Percentiles rank a stretch among this genome's conserved stretches.
Conservation (phyloP, 2,888 invertebrate species). For the Bursaphelenchus okinawaensis region DNA sequence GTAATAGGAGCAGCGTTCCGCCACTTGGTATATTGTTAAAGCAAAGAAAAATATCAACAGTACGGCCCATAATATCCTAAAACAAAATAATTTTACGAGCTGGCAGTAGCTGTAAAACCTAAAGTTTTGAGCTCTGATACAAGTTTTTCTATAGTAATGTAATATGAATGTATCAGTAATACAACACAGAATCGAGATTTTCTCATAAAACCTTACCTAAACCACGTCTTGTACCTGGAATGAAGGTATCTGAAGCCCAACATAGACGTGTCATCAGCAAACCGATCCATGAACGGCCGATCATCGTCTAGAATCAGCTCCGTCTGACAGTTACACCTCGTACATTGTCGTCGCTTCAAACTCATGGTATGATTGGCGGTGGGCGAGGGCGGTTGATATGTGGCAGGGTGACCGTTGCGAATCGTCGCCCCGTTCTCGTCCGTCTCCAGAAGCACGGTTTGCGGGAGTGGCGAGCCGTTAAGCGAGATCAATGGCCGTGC, state of each 20-base stretch:
- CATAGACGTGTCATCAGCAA: conserved; percentile 50
- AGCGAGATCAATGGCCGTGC: background rate
- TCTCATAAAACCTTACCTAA: conserved; percentile 21
- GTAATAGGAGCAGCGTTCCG: conserved; percentile 46
- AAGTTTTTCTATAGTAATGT: no score
- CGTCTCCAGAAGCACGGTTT: background rate
- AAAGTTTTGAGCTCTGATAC: no score
- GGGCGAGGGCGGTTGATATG: background rate
- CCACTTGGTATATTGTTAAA: conserved; percentile 45
- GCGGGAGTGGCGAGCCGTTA: background rate
- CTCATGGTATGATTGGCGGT: background rate
- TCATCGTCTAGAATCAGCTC: conserved; percentile 10
- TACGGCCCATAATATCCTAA: conserved; percentile 44
- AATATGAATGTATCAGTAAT: background rate
- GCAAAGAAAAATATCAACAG: conserved; percentile 44
- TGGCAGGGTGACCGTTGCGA: background rate
- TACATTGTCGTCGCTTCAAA: background rate
- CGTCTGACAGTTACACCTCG: background rate
- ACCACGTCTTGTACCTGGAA: conserved; percentile 47
- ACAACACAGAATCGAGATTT: background rate
- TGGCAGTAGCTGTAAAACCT: background rate
- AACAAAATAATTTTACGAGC: conserved; percentile 10
- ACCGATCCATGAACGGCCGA: conserved; percentile 29
- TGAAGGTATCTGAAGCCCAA: conserved; percentile 47
- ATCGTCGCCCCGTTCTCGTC: background rate